Percentiles rank a stretch among this genome's conserved stretches.
Evolutionary conservation across 2,113 vertebrate genomes (phyloP).

Genomic region (Indicator maculatus): DNA sequence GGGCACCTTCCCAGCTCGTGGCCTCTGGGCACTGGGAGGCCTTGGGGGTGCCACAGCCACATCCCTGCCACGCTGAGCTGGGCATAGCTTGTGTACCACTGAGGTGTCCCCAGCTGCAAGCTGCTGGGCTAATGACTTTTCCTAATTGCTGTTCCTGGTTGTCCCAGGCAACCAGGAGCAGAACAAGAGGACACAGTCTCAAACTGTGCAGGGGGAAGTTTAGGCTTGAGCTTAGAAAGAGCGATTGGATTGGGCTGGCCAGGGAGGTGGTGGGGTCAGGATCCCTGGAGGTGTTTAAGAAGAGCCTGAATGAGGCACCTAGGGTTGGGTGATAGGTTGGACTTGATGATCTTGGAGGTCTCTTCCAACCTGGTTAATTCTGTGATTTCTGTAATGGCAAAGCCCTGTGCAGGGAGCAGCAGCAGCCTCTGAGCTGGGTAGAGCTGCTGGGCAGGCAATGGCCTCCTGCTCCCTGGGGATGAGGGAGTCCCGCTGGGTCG

Average conservation of each 20-base stretch:
- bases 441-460: rapidly evolving
- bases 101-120: not conserved
- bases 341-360: too few relatives aligned
- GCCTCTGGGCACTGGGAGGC: not conserved
- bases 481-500: rapidly evolving
- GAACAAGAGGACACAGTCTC: too few relatives aligned
- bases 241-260: too few relatives aligned
- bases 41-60: rapidly evolving
- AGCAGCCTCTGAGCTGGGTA: not conserved
- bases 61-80: not conserved
- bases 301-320: too few relatives aligned
- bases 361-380: too few relatives aligned
- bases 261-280: too few relatives aligned
- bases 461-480: not conserved
- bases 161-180: too few relatives aligned
- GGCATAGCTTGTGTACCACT: rapidly evolving
- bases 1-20: not conserved
- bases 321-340: too few relatives aligned
- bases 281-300: too few relatives aligned
- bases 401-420: rapidly evolving
- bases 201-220: too few relatives aligned
- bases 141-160: not conserved
- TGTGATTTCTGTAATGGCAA: too few relatives aligned
- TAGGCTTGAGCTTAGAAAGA: too few relatives aligned
- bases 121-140: not conserved